phyloP scores from a whole-genome alignment of 2,113 vertebrate genomes.

The Mixornis gularis region DNA sequence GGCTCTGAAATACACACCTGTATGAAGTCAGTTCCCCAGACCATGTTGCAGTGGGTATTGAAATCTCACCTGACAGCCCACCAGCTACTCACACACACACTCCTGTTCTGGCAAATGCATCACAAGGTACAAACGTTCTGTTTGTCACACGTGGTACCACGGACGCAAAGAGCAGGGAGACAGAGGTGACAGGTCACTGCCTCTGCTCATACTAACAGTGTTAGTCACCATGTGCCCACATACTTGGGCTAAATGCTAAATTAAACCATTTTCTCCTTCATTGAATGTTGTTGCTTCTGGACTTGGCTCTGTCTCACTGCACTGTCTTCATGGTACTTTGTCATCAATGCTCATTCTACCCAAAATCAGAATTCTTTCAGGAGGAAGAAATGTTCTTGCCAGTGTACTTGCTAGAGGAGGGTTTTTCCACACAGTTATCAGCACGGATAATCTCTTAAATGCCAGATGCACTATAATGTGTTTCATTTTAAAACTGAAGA shows the following conservation, averaged over 20 bases:
- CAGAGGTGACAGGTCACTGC: neutral
- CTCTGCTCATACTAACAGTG: neutral
- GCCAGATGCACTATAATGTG: conserved; percentile 11
- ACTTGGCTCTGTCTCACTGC: conserved; percentile 13
- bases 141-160: neutral
- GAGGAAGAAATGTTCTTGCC: neutral
- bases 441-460: neutral
- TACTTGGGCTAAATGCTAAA: conserved; percentile 55
- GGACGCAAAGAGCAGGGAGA: neutral
- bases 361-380: neutral
- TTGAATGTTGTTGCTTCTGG: conserved; percentile 43
- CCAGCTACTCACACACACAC: neutral
- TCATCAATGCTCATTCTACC: neutral
- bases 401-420: neutral
- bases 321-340: neutral
- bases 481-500: conserved; percentile 41
- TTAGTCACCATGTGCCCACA: conserved; percentile 23
- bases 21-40: neutral
- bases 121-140: neutral
- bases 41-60: neutral
- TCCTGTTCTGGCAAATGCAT: neutral
- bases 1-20: conserved; percentile 11
- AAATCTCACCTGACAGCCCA: conserved; percentile 20
- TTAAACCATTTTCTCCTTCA: conserved; percentile 64
- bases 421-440: conserved; percentile 6